A percentile compares a stretch with the other conserved stretches of the same genome.
These are phyloP conservation scores for Drosophila rufa DNA, from an alignment of 1,140 invertebrate species.

Conservation along the genomic window DNA sequence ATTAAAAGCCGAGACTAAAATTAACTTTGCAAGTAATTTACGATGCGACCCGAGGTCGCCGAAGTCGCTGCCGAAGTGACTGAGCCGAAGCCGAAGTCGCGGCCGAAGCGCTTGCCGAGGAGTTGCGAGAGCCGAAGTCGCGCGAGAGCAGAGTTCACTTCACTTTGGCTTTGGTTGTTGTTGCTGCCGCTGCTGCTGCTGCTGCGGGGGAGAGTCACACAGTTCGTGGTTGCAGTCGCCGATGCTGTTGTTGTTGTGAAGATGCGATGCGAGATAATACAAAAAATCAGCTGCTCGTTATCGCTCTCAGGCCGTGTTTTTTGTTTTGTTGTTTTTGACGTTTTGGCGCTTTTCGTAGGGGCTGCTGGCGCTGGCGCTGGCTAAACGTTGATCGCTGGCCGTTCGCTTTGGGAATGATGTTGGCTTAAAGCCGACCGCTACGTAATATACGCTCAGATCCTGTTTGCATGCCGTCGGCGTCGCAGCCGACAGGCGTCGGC, in stretches of 20 bases:
- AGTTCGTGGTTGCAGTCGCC: constrained; percentile 23
- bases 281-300: constrained; percentile 67
- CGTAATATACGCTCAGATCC: constrained; percentile 84
- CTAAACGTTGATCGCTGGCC: constrained; percentile 61
- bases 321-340: constrained; percentile 25
- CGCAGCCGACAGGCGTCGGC: constrained; percentile 22
- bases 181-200: constrained; percentile 16
- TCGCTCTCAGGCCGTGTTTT: constrained; percentile 46
- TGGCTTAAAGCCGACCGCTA: constrained; percentile 80
- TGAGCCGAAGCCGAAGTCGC: constrained; percentile 36
- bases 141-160: constrained; percentile 68
- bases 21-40: constrained; percentile 85
- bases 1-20: constrained; percentile 84
- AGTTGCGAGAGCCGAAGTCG: constrained; percentile 22
- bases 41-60: constrained; percentile 56
- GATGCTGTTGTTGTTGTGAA: constrained; percentile 17
- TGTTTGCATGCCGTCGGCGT: constrained; percentile 78
- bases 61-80: constrained; percentile 29
- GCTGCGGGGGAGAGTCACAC: constrained; percentile 37
- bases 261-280: constrained; percentile 53
- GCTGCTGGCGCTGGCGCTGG: constrained; percentile 47
- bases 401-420: constrained; percentile 79
- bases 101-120: constrained; percentile 23
- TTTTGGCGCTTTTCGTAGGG: neutral
- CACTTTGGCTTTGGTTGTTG: constrained; percentile 63